Evolutionary conservation across 92 coral and sea anemone genomes (phyloP).

Genomic region (Umimayanthus kanabou): DNA sequence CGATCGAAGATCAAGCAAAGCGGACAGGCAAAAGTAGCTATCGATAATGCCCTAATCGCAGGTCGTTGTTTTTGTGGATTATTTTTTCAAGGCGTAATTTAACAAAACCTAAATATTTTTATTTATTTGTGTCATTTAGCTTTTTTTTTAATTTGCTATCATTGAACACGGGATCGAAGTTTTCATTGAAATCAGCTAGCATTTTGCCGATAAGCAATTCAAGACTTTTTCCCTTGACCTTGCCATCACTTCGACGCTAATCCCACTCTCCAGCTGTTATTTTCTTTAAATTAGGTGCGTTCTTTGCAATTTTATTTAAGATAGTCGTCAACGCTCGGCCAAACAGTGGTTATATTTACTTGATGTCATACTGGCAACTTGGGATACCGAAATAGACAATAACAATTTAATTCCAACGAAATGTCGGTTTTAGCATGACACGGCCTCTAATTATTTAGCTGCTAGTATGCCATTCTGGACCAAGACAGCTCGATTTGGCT

Average conservation of each 20-base stretch:
- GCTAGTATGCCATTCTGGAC: neutral
- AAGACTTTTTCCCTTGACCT: neutral
- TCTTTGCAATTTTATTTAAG: neutral
- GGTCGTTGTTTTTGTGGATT: neutral
- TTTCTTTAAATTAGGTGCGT: neutral
- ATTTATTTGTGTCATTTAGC: neutral
- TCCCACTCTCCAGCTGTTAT: neutral
- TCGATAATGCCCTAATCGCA: neutral
- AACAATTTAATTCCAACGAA: neutral
- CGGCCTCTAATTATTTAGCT: neutral
- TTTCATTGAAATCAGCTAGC: neutral
- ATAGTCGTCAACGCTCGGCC: neutral
- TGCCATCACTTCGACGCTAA: neutral
- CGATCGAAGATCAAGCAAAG: neutral
- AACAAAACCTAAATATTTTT: neutral
- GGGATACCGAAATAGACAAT: neutral
- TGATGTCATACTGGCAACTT: neutral
- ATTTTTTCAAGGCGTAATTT: neutral
- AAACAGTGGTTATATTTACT: neutral
- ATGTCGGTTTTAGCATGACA: neutral
- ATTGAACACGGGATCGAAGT: neutral
- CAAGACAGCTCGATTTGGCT: neutral
- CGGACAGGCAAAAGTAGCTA: neutral
- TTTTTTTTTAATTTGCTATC: neutral
- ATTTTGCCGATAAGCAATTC: neutral